Percentiles rank a stretch among this genome's conserved stretches.
These are phyloP conservation scores for Ochlodes sylvanus DNA, from an alignment of 2,888 invertebrate genomes.

Conservation along the genomic window DNA sequence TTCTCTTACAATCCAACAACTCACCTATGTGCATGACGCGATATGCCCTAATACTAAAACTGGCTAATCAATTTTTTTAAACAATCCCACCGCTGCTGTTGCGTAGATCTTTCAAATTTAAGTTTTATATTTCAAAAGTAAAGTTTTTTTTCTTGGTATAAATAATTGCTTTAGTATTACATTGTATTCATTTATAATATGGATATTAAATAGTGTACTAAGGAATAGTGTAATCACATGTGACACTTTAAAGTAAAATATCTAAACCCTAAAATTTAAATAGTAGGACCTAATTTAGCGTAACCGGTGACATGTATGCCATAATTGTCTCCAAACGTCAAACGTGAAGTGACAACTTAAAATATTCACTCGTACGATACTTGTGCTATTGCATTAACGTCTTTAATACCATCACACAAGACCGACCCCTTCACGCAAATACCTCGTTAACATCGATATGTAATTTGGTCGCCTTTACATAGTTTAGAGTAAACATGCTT, in stretches of 20 bases:
- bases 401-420: slow-evolving; percentile 17
- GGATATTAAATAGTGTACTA: too few species aligned
- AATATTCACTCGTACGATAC: slow-evolving; percentile 21
- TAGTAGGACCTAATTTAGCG: slow-evolving; percentile 48
- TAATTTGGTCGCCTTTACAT: slow-evolving; percentile 35
- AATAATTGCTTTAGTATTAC: too few species aligned
- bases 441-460: slow-evolving; percentile 24
- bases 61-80: too few species aligned
- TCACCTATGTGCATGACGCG: too few species aligned
- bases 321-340: slow-evolving; percentile 52
- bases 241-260: slow-evolving; percentile 20
- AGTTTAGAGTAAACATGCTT: slow-evolving; percentile 35
- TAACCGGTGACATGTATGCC: slow-evolving; percentile 52
- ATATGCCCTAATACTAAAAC: too few species aligned
- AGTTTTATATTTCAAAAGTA: too few species aligned
- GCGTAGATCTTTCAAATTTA: too few species aligned
- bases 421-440: slow-evolving; percentile 19
- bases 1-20: too few species aligned
- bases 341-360: slow-evolving; percentile 40
- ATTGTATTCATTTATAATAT: too few species aligned
- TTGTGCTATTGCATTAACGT: slow-evolving; percentile 12
- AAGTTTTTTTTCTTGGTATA: too few species aligned
- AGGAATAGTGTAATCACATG: too few species aligned
- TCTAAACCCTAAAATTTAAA: slow-evolving; percentile 38
- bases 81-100: too few species aligned